Percentiles rank a stretch among this genome's conserved stretches.
Evolutionary conservation across 2,113 vertebrate species (phyloP).

Genomic region (Pardalotus punctatus): DNA sequence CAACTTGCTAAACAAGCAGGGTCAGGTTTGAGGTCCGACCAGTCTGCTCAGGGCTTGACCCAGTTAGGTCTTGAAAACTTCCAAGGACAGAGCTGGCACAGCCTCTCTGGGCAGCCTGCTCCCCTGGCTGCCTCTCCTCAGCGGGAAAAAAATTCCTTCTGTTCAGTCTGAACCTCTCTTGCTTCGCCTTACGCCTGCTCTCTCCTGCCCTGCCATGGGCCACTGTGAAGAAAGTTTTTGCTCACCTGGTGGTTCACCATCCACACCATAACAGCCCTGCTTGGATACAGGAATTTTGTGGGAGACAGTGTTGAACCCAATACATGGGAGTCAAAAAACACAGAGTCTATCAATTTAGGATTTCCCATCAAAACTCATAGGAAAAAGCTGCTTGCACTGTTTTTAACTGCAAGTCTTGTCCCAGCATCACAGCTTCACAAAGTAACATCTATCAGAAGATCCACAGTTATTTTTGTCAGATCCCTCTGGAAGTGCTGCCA

Average conservation of each 20-base stretch:
- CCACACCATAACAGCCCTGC: neutral
- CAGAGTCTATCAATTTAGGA: neutral
- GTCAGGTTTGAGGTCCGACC: neutral
- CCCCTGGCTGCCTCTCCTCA: neutral
- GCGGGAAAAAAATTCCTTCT: rapidly evolving
- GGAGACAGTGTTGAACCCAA: neutral
- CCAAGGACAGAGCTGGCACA: neutral
- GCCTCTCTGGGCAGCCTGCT: neutral
- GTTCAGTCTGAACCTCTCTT: neutral
- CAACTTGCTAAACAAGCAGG: neutral
- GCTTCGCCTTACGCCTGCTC: neutral
- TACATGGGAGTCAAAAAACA: neutral
- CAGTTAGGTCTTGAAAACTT: neutral
- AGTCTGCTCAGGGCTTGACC: neutral
- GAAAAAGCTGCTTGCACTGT: no score
- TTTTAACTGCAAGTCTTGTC: neutral
- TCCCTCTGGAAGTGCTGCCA: neutral
- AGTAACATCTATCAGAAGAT: neutral
- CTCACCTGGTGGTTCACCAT: neutral
- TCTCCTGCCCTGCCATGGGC: rapidly evolving
- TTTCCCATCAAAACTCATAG: neutral
- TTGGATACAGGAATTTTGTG: neutral
- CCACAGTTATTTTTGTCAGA: neutral
- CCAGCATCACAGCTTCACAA: neutral
- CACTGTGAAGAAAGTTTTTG: neutral